phyloP scores from a whole-genome alignment of 2,113 vertebrate genomes.

The Panurus biarmicus region DNA sequence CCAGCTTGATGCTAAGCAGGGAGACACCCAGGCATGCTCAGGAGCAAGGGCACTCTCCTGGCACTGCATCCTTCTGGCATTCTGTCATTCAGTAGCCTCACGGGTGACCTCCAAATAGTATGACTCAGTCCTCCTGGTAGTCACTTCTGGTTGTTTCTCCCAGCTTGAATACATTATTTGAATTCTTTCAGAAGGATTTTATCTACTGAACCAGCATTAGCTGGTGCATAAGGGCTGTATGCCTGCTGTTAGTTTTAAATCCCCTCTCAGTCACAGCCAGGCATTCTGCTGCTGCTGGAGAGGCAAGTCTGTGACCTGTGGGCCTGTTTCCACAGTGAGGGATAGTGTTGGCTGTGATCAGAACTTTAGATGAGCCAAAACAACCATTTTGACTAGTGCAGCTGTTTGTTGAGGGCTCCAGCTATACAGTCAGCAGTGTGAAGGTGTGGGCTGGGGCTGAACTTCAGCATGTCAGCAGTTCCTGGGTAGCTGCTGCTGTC shows the following conservation, averaged over 20 bases:
- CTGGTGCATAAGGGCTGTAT: background rate
- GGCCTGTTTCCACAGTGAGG: background rate
- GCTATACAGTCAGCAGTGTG: background rate
- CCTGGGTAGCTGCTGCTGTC: background rate
- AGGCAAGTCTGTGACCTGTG: background rate
- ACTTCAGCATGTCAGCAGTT: background rate
- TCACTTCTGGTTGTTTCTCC: conserved; percentile 24
- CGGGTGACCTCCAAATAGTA: background rate
- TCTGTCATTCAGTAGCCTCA: conserved; percentile 2
- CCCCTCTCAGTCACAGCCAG: background rate
- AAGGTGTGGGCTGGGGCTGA: background rate
- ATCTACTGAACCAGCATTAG: background rate
- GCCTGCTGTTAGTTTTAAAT: background rate
- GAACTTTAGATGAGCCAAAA: background rate
- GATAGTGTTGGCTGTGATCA: background rate
- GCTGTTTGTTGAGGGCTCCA: conserved; percentile 18
- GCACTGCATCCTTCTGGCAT: background rate
- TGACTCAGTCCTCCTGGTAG: conserved; percentile 42
- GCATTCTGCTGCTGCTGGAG: background rate
- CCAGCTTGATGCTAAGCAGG: background rate
- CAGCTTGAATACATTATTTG: background rate
- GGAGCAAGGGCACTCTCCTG: background rate
- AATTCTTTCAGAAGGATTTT: background rate
- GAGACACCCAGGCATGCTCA: background rate
- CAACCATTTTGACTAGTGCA: background rate